Evolutionary conservation across 2,113 vertebrate species (phyloP).

Genomic region (Myiopsitta monachus): DNA sequence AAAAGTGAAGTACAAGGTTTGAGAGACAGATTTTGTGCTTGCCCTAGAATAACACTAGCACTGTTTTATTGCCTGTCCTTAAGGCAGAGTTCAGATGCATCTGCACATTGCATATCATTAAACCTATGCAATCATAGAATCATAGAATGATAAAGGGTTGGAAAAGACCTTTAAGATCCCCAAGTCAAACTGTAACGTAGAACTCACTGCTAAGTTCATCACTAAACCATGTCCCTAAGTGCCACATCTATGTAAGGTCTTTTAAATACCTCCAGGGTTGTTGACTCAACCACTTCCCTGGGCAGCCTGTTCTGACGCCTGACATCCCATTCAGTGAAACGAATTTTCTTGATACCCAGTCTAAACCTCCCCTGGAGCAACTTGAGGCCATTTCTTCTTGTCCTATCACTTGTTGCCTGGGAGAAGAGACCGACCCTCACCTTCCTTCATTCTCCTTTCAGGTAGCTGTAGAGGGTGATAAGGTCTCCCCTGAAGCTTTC

Average conservation of each 20-base stretch:
- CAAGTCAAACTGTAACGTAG: background rate
- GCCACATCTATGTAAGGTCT: background rate
- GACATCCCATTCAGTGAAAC: no score
- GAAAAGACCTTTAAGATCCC: background rate
- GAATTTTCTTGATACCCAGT: background rate
- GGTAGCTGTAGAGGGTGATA: background rate
- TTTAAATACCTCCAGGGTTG: background rate
- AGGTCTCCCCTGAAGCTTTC: background rate
- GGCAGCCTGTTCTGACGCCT: background rate
- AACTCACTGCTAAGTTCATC: background rate
- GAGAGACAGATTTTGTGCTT: background rate
- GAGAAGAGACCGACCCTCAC: background rate
- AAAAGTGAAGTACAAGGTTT: background rate
- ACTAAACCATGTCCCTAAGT: background rate
- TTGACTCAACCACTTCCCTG: background rate
- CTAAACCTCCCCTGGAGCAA: background rate
- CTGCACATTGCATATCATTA: fast-evolving
- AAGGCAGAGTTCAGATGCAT: background rate
- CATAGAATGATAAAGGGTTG: background rate
- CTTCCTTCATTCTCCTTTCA: background rate
- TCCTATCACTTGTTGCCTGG: background rate
- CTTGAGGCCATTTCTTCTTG: background rate
- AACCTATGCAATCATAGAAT: background rate
- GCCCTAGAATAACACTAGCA: background rate
- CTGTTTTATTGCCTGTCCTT: background rate